Percentiles rank a stretch among this genome's conserved stretches.
Evolutionary conservation across 1,140 invertebrate species (phyloP).

Genomic region (Calosoma granatense): DNA sequence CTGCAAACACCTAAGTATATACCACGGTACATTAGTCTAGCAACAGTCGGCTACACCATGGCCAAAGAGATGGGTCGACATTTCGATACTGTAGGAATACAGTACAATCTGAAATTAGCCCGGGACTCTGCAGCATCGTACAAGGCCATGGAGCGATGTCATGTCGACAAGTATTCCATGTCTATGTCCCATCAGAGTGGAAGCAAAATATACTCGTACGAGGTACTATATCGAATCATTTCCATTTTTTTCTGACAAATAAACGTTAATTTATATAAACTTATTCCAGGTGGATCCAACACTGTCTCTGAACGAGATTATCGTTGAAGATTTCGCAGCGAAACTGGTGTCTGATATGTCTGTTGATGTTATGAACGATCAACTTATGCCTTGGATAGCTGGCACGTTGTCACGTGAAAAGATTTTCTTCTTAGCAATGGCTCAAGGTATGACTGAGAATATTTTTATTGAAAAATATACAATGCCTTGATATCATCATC

Average conservation of each 20-base stretch:
- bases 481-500: no score
- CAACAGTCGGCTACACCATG: constrained; percentile 17
- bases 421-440: constrained; percentile 17
- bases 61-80: constrained; percentile 18
- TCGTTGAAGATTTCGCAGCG: constrained; percentile 16
- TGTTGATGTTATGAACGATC: background rate
- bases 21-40: constrained; percentile 16
- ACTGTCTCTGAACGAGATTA: constrained; percentile 15
- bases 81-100: constrained; percentile 19
- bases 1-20: constrained; percentile 7
- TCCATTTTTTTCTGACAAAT: background rate
- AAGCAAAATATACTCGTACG: constrained; percentile 1
- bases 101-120: constrained; percentile 12
- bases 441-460: no score
- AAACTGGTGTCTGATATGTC: constrained; percentile 12
- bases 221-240: background rate
- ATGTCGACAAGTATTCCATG: constrained; percentile 10
- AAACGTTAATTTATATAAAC: background rate
- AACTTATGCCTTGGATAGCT: constrained; percentile 17
- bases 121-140: constrained; percentile 11
- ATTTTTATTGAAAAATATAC: no score
- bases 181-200: background rate
- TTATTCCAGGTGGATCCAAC: constrained; percentile 13
- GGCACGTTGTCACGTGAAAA: constrained; percentile 13
- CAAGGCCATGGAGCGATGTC: constrained; percentile 7